A percentile compares a stretch with the other conserved stretches of the same genome.
Evolutionary conservation across 2,113 vertebrate genomes (phyloP).

Genomic region (Piaya cayana): DNA sequence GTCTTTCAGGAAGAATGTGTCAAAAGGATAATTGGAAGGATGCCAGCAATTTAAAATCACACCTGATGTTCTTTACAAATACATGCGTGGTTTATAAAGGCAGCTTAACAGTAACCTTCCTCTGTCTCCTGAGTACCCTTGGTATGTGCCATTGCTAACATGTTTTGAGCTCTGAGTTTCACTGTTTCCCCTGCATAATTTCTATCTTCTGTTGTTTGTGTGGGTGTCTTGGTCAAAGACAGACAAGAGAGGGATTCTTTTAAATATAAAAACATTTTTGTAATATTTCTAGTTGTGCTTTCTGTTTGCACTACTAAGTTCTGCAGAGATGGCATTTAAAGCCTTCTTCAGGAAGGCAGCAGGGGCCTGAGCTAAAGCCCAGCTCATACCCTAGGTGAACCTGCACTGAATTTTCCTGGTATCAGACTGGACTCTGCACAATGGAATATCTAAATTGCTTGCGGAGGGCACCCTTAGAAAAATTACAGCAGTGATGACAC

Average conservation of each 20-base stretch:
- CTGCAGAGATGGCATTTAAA: not conserved
- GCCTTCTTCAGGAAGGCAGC: not conserved
- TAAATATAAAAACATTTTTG: constrained; percentile 17
- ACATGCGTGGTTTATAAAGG: not conserved
- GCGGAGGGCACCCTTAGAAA: not conserved
- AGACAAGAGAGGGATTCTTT: not conserved
- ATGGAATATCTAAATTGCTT: not conserved
- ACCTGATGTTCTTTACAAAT: constrained; percentile 9
- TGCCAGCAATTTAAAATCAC: not conserved
- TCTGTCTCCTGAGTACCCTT: not conserved
- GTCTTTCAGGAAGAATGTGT: not conserved
- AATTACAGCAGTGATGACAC: not conserved
- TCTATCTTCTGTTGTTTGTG: not conserved
- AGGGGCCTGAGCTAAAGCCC: not conserved
- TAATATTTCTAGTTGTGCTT: constrained; percentile 12
- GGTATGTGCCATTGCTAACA: not conserved
- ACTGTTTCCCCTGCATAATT: not conserved
- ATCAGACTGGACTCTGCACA: not conserved
- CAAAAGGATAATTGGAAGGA: not conserved
- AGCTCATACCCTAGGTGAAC: not conserved
- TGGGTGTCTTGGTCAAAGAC: constrained; percentile 12
- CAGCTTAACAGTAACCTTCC: not conserved
- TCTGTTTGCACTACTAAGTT: not conserved
- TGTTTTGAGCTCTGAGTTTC: not conserved
- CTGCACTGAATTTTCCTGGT: not conserved